These are phyloP conservation scores for Gavialis gangeticus DNA, from an alignment of 2,113 vertebrate species.

Conservation along the genomic window DNA sequence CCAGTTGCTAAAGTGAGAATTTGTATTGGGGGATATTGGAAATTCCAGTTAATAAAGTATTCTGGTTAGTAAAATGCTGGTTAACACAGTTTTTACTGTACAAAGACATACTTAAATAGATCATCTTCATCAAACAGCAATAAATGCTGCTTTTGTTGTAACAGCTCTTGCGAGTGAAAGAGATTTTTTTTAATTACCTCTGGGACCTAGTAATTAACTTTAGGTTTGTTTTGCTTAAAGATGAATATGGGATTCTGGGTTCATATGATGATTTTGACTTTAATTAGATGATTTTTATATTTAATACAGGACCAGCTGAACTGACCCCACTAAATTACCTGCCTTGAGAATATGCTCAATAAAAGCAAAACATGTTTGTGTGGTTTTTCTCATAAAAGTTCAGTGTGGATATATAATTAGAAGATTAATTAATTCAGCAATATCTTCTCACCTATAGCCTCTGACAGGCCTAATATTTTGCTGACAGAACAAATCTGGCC, in stretches of 20 bases:
- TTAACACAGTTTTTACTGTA: no score
- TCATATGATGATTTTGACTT: slow-evolving; percentile 19
- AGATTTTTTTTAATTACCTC: background rate
- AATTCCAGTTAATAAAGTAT: no score
- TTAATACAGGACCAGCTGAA: slow-evolving; percentile 5
- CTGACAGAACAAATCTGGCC: background rate
- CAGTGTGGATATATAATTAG: slow-evolving; percentile 40
- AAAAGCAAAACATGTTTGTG: background rate
- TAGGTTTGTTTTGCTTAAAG: background rate
- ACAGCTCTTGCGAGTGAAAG: background rate
- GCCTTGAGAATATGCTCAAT: slow-evolving; percentile 7
- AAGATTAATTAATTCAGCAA: slow-evolving; percentile 34
- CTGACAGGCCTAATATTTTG: slow-evolving; percentile 22
- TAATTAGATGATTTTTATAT: background rate
- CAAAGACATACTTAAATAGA: no score
- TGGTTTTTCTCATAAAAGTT: slow-evolving; percentile 42
- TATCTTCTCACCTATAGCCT: background rate
- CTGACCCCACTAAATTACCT: background rate
- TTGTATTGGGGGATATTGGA: no score
- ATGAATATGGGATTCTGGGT: background rate
- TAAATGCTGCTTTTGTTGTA: no score
- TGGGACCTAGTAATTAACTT: background rate
- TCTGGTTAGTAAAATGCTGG: no score
- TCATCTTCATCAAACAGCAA: no score
- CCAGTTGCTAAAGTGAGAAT: no score